phyloP scores from a whole-genome alignment of 2,113 vertebrate genomes.

The Istiophorus platypterus region DNA sequence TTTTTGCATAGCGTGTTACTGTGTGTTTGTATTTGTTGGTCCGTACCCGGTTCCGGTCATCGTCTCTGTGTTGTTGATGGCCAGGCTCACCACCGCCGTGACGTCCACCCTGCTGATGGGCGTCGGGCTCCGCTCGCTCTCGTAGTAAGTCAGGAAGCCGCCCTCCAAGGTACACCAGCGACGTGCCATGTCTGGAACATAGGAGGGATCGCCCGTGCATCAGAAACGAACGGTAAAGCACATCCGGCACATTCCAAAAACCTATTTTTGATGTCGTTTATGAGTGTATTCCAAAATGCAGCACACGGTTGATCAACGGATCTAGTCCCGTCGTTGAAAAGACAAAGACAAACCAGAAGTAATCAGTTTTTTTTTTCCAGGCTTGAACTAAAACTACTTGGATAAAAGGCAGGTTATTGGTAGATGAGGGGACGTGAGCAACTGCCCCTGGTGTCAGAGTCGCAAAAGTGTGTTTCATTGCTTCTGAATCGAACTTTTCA shows the following conservation, averaged over 20 bases:
- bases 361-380: no score
- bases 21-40: not conserved
- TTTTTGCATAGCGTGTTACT: not conserved
- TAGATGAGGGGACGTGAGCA: no score
- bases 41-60: constrained; percentile 88
- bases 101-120: constrained; percentile 90
- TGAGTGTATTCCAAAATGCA: no score
- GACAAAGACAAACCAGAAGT: no score
- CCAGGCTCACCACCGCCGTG: constrained; percentile 88
- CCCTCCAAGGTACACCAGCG: constrained; percentile 96
- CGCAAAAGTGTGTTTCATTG: not conserved
- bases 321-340: no score
- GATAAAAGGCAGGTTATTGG: no score
- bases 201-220: constrained; percentile 2
- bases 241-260: not conserved
- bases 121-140: constrained; percentile 87
- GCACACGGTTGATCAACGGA: no score
- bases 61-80: constrained; percentile 84
- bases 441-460: no score
- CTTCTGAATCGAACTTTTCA: not conserved
- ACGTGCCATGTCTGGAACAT: constrained; percentile 86
- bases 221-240: not conserved
- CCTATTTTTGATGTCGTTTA: no score
- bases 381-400: no score
- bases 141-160: constrained; percentile 94